Conservation (phyloP, 2,113 vertebrate species). For the Pedetes capensis region DNA sequence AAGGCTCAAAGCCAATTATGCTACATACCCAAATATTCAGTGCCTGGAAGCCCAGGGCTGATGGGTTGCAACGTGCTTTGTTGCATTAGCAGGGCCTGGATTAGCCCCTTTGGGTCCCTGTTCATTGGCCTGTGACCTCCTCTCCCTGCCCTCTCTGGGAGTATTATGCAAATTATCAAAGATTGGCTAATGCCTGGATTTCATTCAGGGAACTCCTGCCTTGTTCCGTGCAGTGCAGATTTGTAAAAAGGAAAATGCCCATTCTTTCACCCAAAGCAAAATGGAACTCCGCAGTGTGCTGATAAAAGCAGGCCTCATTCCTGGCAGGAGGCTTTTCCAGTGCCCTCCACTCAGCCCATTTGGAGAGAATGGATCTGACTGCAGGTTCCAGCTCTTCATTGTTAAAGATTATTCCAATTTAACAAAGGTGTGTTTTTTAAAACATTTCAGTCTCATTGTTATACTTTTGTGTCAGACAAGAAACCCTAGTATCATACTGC, state of each 20-base stretch:
- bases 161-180: slow-evolving; percentile 42
- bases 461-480: slow-evolving; percentile 55
- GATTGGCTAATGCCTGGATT: slow-evolving; percentile 36
- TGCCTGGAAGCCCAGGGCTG: background rate
- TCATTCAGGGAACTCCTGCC: slow-evolving; percentile 37
- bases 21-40: slow-evolving; percentile 42
- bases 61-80: background rate
- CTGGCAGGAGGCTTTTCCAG: background rate
- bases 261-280: slow-evolving; percentile 46
- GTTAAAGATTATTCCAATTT: slow-evolving; percentile 66
- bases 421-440: slow-evolving; percentile 54
- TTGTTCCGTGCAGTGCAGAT: background rate
- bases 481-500: background rate
- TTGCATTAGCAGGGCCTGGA: slow-evolving; percentile 4
- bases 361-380: slow-evolving; percentile 61
- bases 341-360: slow-evolving; percentile 18
- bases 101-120: background rate
- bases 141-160: background rate
- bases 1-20: slow-evolving; percentile 23
- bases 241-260: slow-evolving; percentile 61
- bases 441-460: slow-evolving; percentile 50
- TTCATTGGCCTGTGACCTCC: background rate
- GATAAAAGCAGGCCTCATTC: slow-evolving; percentile 56
- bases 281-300: slow-evolving; percentile 49
- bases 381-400: slow-evolving; percentile 38